Evolutionary conservation across 2,797 vertebrate genomes (phyloP).

Genomic region (Catharus ustulatus): DNA sequence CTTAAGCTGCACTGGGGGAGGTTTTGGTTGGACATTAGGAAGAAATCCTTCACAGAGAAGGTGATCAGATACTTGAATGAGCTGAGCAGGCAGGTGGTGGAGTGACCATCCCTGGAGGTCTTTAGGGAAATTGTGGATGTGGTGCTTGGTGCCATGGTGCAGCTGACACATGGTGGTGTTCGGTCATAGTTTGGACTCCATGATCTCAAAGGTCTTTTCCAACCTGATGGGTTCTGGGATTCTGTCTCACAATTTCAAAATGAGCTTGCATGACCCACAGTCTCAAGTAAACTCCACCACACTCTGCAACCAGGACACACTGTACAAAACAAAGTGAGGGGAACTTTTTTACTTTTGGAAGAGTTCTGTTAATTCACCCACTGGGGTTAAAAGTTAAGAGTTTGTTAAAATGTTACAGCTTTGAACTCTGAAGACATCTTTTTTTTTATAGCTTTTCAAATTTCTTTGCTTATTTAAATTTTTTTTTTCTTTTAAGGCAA

Average conservation of each 20-base stretch:
- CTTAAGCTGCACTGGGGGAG: background rate
- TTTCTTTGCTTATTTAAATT: background rate
- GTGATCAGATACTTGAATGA: background rate
- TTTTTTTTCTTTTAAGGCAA: background rate
- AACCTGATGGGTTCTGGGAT: background rate
- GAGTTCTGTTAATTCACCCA: background rate
- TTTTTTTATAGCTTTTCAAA: background rate
- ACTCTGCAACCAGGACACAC: background rate
- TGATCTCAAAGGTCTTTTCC: background rate
- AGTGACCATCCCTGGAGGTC: fast-evolving
- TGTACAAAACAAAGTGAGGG: background rate
- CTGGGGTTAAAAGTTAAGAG: background rate
- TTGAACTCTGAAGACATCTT: background rate
- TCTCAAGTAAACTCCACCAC: background rate
- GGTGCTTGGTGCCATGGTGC: background rate
- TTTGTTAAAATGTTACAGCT: background rate
- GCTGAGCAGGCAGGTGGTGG: background rate
- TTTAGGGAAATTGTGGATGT: background rate
- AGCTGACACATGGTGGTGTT: background rate
- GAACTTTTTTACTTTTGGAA: background rate
- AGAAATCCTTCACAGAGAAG: background rate
- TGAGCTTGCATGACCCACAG: background rate
- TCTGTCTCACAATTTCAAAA: background rate
- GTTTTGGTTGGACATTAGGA: background rate
- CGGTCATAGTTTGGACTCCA: background rate